Conservation (phyloP, 2,797 vertebrate genomes). For the Rhinophrynus dorsalis region DNA sequence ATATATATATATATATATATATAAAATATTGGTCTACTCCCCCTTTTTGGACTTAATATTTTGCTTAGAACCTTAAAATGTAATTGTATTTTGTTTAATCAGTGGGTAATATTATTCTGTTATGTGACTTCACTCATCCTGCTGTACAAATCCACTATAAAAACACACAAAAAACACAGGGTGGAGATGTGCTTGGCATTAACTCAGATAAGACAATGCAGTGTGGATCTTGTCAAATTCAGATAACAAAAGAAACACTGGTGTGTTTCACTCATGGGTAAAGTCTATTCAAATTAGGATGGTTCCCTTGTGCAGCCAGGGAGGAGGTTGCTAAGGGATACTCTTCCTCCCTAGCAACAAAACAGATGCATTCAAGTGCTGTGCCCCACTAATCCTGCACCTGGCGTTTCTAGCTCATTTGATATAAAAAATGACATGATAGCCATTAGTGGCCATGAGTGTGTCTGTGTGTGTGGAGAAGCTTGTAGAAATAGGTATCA, state of each 20-base stretch:
- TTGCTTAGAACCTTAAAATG: too few species aligned
- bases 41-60: too few species aligned
- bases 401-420: constrained; percentile 8
- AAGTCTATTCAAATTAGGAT: constrained; percentile 4
- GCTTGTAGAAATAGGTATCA: too few species aligned
- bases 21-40: too few species aligned
- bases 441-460: too few species aligned
- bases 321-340: constrained; percentile 20
- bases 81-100: too few species aligned
- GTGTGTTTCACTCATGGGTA: not conserved
- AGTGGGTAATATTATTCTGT: too few species aligned
- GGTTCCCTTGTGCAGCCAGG: not conserved
- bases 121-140: too few species aligned
- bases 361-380: not conserved
- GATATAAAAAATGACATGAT: not conserved
- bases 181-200: not conserved
- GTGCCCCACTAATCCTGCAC: constrained; percentile 13
- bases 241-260: not conserved
- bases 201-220: not conserved
- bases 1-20: too few species aligned
- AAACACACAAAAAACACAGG: not conserved
- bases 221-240: not conserved
- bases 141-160: not conserved
- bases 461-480: too few species aligned
- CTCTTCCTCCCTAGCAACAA: constrained; percentile 5